Base-by-base conservation (phyloP, 2,113 vertebrate genomes). In the Callithrix jacchus region DNA sequence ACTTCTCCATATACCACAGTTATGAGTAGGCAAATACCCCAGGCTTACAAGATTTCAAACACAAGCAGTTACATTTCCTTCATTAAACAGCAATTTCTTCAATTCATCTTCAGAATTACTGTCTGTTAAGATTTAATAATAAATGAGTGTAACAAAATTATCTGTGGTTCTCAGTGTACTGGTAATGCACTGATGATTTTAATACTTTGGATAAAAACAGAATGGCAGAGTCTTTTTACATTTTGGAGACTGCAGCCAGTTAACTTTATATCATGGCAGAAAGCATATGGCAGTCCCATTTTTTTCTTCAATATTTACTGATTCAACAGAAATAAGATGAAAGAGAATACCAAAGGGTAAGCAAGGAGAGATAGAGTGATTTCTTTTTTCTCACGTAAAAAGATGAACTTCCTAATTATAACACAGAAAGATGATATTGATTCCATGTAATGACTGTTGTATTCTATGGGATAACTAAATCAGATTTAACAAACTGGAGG, bases 41-140 rank as follows among this genome's bases (percentile, higher is more conserved):
- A 87, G 40, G 2, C 77, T 94, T 83, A 45, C 13, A 81, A 91
- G 77, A 71, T 93, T 54, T 97, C 23, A 85, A 94, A 91, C 17
- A 87, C 37, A 74, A 70, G 54, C 40, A 82, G 30, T 56, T 85
- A 95, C 10, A 96, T n/a, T 83, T 86, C 14, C 30, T 97, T 97
- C 70, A 89, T 94, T 96, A 97, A 91, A 3, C 3, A 66, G 40
- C 58, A 56, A 84, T 93, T 96, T 91, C 61, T 95, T 13, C 0
- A 90, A 61, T 79, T 77, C 66, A 89, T 86, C 45, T 89, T 58
- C 71, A n/a, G 27, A 97, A 97, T 96, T 97, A 89, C 68, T 93
- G 79, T 89, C 61, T 82, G 30, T 84, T 96, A 96, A 93, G 52
- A 68, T 95, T 94, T 92, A 79, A 79, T 93, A 93, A 61, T 89